Evolutionary conservation across 1,140 invertebrate species (phyloP).

Genomic region (Magallana ariakensis): DNA sequence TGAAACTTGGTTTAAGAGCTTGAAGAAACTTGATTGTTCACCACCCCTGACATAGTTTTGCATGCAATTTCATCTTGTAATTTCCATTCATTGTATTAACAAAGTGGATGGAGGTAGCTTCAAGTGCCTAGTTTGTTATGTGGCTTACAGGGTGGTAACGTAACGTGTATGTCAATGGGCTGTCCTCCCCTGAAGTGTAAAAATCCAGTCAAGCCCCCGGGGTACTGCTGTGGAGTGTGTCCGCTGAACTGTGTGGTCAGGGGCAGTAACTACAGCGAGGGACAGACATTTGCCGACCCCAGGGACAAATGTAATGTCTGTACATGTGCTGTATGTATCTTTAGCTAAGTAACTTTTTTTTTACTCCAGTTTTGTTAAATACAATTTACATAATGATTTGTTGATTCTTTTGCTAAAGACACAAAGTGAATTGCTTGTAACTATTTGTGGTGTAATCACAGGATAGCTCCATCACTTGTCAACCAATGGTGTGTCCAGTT

Average conservation of each 20-base stretch:
- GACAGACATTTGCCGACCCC: constrained; percentile 68
- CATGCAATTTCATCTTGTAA: too few relatives aligned
- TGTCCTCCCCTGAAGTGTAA: constrained; percentile 70
- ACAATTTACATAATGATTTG: too few relatives aligned
- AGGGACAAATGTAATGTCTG: constrained; percentile 71
- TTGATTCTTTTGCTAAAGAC: too few relatives aligned
- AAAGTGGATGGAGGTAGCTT: too few relatives aligned
- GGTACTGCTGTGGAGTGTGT: constrained; percentile 75
- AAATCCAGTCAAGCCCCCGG: constrained; percentile 67
- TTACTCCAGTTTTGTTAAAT: too few relatives aligned
- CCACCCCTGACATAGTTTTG: too few relatives aligned
- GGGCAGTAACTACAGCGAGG: constrained; percentile 71
- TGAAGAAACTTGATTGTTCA: too few relatives aligned
- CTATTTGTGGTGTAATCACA: constrained; percentile 43
- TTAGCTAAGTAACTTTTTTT: background rate
- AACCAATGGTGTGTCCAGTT: constrained; percentile 60
- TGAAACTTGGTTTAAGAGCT: too few relatives aligned
- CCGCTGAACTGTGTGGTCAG: constrained; percentile 64
- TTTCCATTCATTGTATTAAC: too few relatives aligned
- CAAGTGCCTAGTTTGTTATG: too few relatives aligned
- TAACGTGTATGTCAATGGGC: constrained; percentile 61
- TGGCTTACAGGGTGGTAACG: constrained; percentile 61
- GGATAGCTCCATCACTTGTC: constrained; percentile 71
- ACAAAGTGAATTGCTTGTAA: too few relatives aligned
- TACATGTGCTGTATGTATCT: constrained; percentile 67